phyloP scores from a whole-genome alignment of 2,888 invertebrate genomes.

The Mimachlamys varia region DNA sequence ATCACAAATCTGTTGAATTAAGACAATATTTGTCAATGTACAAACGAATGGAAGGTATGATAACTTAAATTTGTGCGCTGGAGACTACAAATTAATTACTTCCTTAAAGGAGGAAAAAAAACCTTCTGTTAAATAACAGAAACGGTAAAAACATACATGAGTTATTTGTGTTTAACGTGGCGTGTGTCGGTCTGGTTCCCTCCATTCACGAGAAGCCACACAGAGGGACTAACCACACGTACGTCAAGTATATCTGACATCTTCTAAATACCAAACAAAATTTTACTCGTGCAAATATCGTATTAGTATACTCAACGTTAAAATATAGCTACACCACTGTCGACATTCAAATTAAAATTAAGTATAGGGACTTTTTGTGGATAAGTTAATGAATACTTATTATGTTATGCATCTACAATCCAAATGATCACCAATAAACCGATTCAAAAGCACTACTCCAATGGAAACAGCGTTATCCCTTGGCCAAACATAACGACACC shows the following conservation, averaged over 20 bases:
- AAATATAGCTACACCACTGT: neutral
- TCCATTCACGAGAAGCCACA: neutral
- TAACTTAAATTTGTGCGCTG: slow-evolving; percentile 19
- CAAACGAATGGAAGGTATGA: neutral
- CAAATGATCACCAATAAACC: neutral
- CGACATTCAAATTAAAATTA: slow-evolving; percentile 9
- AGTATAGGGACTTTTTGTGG: neutral
- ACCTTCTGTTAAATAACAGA: neutral
- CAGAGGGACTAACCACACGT: neutral
- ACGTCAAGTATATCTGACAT: neutral
- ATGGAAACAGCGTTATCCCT: neutral
- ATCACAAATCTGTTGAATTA: neutral
- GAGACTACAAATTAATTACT: slow-evolving; percentile 1
- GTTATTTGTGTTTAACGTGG: neutral
- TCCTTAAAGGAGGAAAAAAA: slow-evolving; percentile 17
- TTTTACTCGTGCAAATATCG: slow-evolving; percentile 6
- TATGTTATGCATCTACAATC: neutral
- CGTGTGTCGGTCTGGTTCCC: neutral
- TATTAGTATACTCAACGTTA: neutral
- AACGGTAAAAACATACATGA: slow-evolving; percentile 29
- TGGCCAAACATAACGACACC: neutral
- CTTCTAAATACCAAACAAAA: neutral
- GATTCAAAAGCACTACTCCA: neutral
- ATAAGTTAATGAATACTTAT: slow-evolving; percentile 24
- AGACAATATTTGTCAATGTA: neutral